Conservation (phyloP, 2,888 invertebrate genomes). For the Pandemis cinnamomeana region DNA sequence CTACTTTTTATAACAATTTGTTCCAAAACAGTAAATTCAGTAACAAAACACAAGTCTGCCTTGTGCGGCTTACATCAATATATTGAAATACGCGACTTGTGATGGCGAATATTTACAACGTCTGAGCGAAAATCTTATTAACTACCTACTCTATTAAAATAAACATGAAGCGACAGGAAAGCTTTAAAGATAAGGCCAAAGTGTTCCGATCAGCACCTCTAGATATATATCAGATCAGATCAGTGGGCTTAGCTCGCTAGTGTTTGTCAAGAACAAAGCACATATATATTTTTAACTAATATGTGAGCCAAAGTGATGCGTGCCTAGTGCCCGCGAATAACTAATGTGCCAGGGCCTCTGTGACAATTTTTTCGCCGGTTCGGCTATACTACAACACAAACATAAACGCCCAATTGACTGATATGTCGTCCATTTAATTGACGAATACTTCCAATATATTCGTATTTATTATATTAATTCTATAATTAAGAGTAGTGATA, state of each 20-base stretch:
- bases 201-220: slow-evolving; percentile 47
- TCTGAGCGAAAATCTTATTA: slow-evolving; percentile 52
- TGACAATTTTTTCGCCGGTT: slow-evolving; percentile 41
- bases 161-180: slow-evolving; percentile 39
- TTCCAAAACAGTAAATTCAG: slow-evolving; percentile 71
- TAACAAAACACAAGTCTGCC: slow-evolving; percentile 64
- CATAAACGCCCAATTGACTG: slow-evolving; percentile 32
- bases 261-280: not conserved
- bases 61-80: slow-evolving; percentile 53
- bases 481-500: slow-evolving; percentile 42
- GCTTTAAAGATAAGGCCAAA: slow-evolving; percentile 45
- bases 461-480: slow-evolving; percentile 26
- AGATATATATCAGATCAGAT: slow-evolving; percentile 59
- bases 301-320: not conserved
- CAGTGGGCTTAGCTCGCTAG: not conserved
- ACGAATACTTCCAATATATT: slow-evolving; percentile 38
- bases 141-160: slow-evolving; percentile 30
- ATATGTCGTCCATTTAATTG: slow-evolving; percentile 42
- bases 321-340: not conserved
- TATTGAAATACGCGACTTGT: slow-evolving; percentile 62
- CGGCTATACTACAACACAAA: slow-evolving; percentile 32
- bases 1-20: slow-evolving; percentile 67
- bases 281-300: not conserved
- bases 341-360: slow-evolving; percentile 44
- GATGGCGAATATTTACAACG: slow-evolving; percentile 76